phyloP scores from a whole-genome alignment of 2,888 invertebrate species.

The Euclidia mi region DNA sequence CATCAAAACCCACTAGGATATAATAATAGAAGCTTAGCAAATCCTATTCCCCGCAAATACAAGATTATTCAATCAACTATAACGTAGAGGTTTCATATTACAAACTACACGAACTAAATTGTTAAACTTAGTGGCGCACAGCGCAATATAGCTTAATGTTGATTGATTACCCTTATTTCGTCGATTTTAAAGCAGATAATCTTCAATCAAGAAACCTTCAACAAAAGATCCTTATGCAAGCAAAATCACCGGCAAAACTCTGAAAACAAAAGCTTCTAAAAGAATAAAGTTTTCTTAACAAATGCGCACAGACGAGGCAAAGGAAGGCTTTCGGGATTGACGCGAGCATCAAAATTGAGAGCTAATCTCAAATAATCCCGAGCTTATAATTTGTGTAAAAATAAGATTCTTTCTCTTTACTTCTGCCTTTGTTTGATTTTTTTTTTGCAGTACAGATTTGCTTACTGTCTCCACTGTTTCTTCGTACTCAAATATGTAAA shows the following conservation, averaged over 20 bases:
- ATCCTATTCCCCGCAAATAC: too few relatives aligned
- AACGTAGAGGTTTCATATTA: too few relatives aligned
- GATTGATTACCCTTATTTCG: too few relatives aligned
- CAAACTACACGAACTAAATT: too few relatives aligned
- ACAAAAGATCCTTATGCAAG: constrained; percentile 17
- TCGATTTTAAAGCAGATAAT: neutral
- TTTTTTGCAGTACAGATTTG: constrained; percentile 26
- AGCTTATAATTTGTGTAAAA: constrained; percentile 52
- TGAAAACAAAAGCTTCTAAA: constrained; percentile 25
- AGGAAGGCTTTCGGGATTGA: constrained; percentile 41
- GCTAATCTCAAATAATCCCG: constrained; percentile 51
- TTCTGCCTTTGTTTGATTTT: constrained; percentile 27
- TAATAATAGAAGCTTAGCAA: too few relatives aligned
- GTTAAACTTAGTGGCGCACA: too few relatives aligned
- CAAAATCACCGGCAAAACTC: constrained; percentile 25
- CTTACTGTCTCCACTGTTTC: constrained; percentile 19
- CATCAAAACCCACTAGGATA: too few relatives aligned
- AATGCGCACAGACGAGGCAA: constrained; percentile 26
- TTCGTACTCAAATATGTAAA: constrained; percentile 31
- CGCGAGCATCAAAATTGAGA: constrained; percentile 52
- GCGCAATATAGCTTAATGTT: too few relatives aligned
- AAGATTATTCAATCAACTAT: too few relatives aligned
- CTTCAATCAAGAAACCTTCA: neutral
- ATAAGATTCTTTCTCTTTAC: constrained; percentile 36
- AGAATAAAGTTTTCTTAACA: constrained; percentile 34